Conservation (phyloP, 2,888 invertebrate species). For the Andrena camellia region DNA sequence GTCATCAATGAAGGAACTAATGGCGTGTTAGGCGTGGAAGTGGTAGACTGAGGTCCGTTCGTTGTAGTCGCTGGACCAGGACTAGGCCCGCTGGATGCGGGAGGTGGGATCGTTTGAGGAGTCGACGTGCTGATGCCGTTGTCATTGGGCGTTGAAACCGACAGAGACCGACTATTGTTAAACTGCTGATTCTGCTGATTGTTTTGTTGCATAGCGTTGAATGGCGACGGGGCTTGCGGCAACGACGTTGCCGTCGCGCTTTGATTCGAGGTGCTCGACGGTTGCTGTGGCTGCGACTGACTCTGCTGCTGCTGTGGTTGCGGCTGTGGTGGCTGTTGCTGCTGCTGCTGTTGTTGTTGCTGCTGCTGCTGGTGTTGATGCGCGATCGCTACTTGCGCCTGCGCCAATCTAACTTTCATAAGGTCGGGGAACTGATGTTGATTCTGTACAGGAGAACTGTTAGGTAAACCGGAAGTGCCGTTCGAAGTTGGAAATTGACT, state of each 20-base stretch:
- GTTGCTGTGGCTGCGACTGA: slow-evolving; percentile 78
- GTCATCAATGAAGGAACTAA: slow-evolving; percentile 86
- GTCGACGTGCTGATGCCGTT: slow-evolving; percentile 86
- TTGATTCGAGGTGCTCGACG: slow-evolving; percentile 83
- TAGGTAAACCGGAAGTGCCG: slow-evolving; percentile 86
- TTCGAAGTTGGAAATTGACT: slow-evolving; percentile 87
- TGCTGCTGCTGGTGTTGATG: slow-evolving; percentile 83
- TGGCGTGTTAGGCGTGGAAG: slow-evolving; percentile 83
- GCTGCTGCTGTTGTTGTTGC: slow-evolving; percentile 73
- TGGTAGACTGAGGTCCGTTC: slow-evolving; percentile 84
- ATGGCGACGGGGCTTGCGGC: slow-evolving; percentile 87
- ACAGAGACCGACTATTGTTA: slow-evolving; percentile 83
- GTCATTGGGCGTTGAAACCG: slow-evolving; percentile 81
- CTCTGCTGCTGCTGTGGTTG: slow-evolving; percentile 81
- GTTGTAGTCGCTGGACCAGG: slow-evolving; percentile 81
- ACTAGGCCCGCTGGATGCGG: slow-evolving; percentile 82
- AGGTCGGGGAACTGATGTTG: slow-evolving; percentile 87
- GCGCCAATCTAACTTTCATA: slow-evolving; percentile 87
- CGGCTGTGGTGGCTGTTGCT: slow-evolving; percentile 80
- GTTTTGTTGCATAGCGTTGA: slow-evolving; percentile 83
- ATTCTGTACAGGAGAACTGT: slow-evolving; percentile 86
- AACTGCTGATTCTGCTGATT: slow-evolving; percentile 83
- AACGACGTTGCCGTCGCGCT: slow-evolving; percentile 77
- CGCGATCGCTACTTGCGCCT: slow-evolving; percentile 79
- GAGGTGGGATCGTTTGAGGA: slow-evolving; percentile 85